Evolutionary conservation across 2,113 vertebrate species (phyloP).

Genomic region (Hemiscyllium ocellatum): DNA sequence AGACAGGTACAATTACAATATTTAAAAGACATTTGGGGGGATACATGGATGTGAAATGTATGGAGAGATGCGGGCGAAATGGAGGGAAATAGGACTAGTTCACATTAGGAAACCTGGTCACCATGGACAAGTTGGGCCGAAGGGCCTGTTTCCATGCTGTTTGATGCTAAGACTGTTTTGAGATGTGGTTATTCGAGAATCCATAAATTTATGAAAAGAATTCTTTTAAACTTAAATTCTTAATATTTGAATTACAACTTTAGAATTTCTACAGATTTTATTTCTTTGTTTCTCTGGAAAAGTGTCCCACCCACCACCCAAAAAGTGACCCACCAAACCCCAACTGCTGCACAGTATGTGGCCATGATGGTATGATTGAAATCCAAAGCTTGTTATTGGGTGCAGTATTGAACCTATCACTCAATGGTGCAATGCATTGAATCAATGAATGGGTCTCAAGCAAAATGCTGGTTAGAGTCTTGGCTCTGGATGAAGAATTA

Average conservation of each 20-base stretch:
- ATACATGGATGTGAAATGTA: no score
- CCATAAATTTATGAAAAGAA: background rate
- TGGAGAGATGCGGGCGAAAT: no score
- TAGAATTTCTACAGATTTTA: background rate
- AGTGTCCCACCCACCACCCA: background rate
- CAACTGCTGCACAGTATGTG: background rate
- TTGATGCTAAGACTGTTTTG: background rate
- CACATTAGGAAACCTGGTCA: no score
- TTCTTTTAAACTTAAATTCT: background rate
- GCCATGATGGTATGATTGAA: background rate
- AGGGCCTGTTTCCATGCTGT: no score
- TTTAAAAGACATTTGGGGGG: no score
- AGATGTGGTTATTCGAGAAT: background rate
- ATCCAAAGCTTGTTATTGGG: slow-evolving; percentile 4
- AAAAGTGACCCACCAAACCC: no score
- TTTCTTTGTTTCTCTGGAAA: slow-evolving; percentile 11
- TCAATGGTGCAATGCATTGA: background rate
- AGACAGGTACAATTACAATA: no score
- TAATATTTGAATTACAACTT: background rate
- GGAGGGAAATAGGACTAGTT: no score
- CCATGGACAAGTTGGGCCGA: no score
- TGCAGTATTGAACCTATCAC: background rate
- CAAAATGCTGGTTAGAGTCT: slow-evolving; percentile 8
- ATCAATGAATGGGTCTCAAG: slow-evolving; percentile 10
- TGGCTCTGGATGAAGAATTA: slow-evolving; percentile 22